Conservation (phyloP, 2,888 invertebrate species). For the Ormyrus rosae region DNA sequence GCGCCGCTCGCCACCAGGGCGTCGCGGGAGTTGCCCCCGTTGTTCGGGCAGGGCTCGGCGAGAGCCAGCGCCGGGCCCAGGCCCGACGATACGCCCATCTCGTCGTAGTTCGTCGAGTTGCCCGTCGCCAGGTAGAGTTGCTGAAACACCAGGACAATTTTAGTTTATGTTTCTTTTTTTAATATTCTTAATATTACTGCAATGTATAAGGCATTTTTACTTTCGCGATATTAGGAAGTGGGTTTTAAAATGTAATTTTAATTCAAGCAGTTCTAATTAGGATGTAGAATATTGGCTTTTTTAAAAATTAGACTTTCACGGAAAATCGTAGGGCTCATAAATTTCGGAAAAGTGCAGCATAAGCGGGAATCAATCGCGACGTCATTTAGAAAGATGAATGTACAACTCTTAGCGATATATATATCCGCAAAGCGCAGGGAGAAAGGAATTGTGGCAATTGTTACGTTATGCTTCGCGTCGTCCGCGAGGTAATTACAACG, state of each 20-base stretch:
- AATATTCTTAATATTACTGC: too few relatives aligned
- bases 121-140: slow-evolving; percentile 87
- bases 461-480: slow-evolving; percentile 50
- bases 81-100: slow-evolving; percentile 75
- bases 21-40: slow-evolving; percentile 65
- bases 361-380: neutral
- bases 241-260: too few relatives aligned
- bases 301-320: too few relatives aligned
- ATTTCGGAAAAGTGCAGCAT: too few relatives aligned
- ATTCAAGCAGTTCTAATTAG: too few relatives aligned
- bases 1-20: slow-evolving; percentile 72
- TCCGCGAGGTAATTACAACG: slow-evolving; percentile 31
- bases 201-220: too few relatives aligned
- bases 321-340: too few relatives aligned
- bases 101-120: slow-evolving; percentile 79
- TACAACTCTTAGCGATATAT: neutral
- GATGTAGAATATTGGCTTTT: too few relatives aligned
- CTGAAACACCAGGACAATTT: slow-evolving; percentile 73
- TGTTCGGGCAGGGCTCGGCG: slow-evolving; percentile 77
- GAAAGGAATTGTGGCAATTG: slow-evolving; percentile 53
- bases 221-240: too few relatives aligned
- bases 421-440: slow-evolving; percentile 8
- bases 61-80: slow-evolving; percentile 75
- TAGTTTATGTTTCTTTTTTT: too few relatives aligned
- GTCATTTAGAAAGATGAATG: slow-evolving; percentile 14